phyloP scores from a whole-genome alignment of 2,113 vertebrate genomes.

The Phalacrocorax pelagicus region DNA sequence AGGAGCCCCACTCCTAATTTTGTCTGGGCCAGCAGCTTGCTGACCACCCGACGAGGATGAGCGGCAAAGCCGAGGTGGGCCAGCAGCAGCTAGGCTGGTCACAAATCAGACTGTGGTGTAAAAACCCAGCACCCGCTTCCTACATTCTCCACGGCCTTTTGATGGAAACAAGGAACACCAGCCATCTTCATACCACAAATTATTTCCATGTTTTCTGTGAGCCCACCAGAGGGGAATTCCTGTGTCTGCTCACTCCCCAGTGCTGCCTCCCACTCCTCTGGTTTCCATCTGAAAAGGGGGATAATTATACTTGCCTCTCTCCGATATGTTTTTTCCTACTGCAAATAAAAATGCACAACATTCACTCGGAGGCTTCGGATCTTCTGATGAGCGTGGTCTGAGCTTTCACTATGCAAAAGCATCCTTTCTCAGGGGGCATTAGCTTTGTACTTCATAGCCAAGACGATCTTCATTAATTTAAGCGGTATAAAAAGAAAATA shows the following conservation, averaged over 20 bases:
- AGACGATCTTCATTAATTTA: neutral
- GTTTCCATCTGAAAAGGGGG: conserved; percentile 34
- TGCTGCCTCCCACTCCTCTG: neutral
- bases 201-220: conserved; percentile 32
- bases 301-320: conserved; percentile 30
- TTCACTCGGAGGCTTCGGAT: neutral
- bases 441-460: neutral
- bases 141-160: neutral
- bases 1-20: neutral
- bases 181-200: conserved; percentile 39
- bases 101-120: neutral
- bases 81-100: neutral
- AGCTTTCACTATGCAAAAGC: neutral
- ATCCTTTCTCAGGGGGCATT: neutral
- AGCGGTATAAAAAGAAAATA: neutral
- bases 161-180: conserved; percentile 9
- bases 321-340: conserved; percentile 3
- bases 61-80: neutral
- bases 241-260: neutral
- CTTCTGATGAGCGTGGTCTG: neutral
- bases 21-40: neutral
- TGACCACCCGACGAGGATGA: rapidly evolving
- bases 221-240: conserved; percentile 34
- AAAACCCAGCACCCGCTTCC: neutral
- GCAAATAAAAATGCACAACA: neutral